Conservation (phyloP, 23 tunicate genomes). For the Diplosoma virens region DNA sequence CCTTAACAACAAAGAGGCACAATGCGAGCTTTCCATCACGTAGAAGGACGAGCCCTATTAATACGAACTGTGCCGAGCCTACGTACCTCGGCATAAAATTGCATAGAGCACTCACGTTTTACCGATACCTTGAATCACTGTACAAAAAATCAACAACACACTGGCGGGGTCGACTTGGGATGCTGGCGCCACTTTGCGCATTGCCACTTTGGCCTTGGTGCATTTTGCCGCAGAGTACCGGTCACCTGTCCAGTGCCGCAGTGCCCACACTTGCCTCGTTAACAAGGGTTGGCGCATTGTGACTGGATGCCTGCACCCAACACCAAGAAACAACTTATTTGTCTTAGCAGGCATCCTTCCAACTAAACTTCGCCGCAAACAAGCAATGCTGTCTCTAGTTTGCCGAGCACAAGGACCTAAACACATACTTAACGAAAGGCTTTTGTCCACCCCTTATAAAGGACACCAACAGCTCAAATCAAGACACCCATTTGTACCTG, state of each 20-base stretch:
- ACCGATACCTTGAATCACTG: neutral
- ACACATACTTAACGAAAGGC: too few relatives aligned
- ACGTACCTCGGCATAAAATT: neutral
- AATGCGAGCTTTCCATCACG: neutral
- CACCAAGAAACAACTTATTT: neutral
- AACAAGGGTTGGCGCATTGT: neutral
- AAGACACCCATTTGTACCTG: too few relatives aligned
- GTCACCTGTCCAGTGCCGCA: neutral
- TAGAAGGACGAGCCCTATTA: neutral
- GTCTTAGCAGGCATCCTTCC: neutral
- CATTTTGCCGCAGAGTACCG: neutral
- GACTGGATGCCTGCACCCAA: neutral
- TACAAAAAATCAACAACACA: neutral
- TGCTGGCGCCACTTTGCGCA: neutral
- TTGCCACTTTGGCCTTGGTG: neutral
- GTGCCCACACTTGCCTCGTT: neutral
- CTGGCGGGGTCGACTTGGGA: neutral
- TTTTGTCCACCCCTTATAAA: too few relatives aligned
- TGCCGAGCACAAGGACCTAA: too few relatives aligned
- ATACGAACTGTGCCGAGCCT: neutral
- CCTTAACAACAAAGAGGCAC: neutral
- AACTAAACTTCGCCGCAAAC: neutral
- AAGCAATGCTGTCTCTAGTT: neutral
- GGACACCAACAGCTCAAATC: too few relatives aligned
- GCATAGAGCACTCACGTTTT: neutral